Percentiles rank a stretch among this genome's conserved stretches.
Conservation (phyloP, 2,888 invertebrate genomes). For the Yponomeuta cagnagella region DNA sequence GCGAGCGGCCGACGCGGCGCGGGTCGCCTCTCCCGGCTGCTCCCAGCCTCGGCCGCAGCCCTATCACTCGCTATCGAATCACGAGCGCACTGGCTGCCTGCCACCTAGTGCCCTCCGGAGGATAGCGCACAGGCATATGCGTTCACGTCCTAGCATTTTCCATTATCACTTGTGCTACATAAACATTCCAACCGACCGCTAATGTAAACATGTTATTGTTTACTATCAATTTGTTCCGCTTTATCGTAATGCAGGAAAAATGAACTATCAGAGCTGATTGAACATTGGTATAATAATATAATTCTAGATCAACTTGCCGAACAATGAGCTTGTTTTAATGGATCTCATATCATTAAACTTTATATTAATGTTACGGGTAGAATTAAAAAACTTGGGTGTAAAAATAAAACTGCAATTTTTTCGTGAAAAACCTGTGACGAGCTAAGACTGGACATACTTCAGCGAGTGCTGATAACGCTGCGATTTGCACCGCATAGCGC, state of each 20-base stretch:
- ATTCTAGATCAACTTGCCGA: too few relatives aligned
- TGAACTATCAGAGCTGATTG: neutral
- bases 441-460: neutral
- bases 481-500: constrained; percentile 4
- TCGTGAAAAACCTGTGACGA: neutral
- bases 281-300: neutral
- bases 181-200: neutral
- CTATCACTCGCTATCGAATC: constrained; percentile 46
- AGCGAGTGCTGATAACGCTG: neutral
- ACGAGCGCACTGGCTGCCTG: constrained; percentile 27
- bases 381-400: neutral
- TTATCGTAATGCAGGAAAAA: neutral
- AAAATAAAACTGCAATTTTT: neutral
- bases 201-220: constrained; percentile 2
- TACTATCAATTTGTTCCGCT: neutral
- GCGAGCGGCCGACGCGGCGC: constrained; percentile 33
- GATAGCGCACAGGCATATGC: constrained; percentile 50
- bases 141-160: constrained; percentile 48
- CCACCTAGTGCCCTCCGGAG: constrained; percentile 64
- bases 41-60: constrained; percentile 51
- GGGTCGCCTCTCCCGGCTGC: constrained; percentile 11
- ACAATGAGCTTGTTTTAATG: too few relatives aligned
- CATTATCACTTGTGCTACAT: constrained; percentile 36
- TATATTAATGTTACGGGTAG: neutral
- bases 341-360: too few relatives aligned